Conservation (phyloP, 2,113 vertebrate genomes). For the Chionodraco myersi region DNA sequence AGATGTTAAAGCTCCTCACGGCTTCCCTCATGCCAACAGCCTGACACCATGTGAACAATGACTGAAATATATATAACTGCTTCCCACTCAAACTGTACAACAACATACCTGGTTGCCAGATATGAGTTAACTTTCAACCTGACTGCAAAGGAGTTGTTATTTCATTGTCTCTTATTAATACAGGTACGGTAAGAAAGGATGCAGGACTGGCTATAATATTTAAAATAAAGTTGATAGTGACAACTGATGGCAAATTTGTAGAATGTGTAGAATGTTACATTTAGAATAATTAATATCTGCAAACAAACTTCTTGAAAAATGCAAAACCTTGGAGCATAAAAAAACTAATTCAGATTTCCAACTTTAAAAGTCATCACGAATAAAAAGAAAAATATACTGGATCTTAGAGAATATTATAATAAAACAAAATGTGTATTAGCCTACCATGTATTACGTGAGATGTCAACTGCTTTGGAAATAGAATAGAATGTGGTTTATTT, state of each 20-base stretch:
- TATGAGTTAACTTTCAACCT: slow-evolving; percentile 21
- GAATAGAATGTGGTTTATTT: no score
- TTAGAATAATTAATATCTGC: background rate
- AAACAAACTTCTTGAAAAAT: background rate
- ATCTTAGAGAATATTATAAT: no score
- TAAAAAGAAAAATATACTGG: background rate
- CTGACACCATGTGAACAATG: slow-evolving; percentile 38
- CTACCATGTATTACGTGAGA: no score
- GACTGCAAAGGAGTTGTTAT: background rate
- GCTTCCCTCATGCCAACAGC: background rate
- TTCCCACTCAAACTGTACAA: slow-evolving; percentile 2
- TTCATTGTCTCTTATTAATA: slow-evolving; percentile 10
- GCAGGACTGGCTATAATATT: background rate
- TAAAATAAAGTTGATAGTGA: background rate
- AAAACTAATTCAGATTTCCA: background rate
- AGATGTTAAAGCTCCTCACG: background rate
- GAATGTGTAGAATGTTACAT: background rate
- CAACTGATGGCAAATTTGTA: background rate
- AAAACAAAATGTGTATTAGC: no score
- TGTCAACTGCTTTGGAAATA: no score
- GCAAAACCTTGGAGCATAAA: background rate
- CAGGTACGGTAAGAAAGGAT: background rate
- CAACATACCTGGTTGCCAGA: no score
- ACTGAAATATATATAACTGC: slow-evolving; percentile 20
- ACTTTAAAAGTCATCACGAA: background rate